phyloP scores from a whole-genome alignment of 2,888 invertebrate species.

The Drosophila sordidapex region DNA sequence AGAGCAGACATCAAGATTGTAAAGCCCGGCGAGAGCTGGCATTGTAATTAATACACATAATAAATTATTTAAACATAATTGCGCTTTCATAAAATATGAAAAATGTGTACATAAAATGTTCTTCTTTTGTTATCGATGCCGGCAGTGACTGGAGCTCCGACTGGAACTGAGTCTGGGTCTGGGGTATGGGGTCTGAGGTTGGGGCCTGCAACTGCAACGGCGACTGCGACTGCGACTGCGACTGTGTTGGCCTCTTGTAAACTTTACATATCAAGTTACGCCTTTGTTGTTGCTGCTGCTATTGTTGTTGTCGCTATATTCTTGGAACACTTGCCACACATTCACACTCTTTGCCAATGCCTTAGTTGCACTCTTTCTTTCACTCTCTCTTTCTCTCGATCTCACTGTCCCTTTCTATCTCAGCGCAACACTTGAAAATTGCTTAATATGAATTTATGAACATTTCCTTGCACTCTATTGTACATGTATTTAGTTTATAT shows the following conservation, averaged over 20 bases:
- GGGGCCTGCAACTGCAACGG: neutral
- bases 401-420: conserved; percentile 3
- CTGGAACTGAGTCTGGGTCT: neutral
- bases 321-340: conserved; percentile 68
- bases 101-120: conserved; percentile 29
- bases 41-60: conserved; percentile 73
- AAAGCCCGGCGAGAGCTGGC: conserved; percentile 2
- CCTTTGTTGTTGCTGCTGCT: conserved; percentile 32
- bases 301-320: conserved; percentile 42
- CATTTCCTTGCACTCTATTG: conserved; percentile 24
- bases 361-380: conserved; percentile 25
- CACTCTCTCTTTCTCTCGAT: conserved; percentile 28
- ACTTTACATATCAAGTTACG: conserved; percentile 75
- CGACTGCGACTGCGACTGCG: neutral
- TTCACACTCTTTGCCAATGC: conserved; percentile 58
- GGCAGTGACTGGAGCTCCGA: neutral
- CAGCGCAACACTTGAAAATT: conserved; percentile 33
- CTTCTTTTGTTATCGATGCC: conserved; percentile 47
- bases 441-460: conserved; percentile 43
- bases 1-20: conserved; percentile 13
- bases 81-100: conserved; percentile 45
- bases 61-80: conserved; percentile 73
- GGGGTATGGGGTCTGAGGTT: neutral
- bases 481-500: conserved; percentile 9
- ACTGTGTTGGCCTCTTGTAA: conserved; percentile 67